phyloP scores from a whole-genome alignment of 2,797 vertebrate genomes.

The Leptodactylus fallax region DNA sequence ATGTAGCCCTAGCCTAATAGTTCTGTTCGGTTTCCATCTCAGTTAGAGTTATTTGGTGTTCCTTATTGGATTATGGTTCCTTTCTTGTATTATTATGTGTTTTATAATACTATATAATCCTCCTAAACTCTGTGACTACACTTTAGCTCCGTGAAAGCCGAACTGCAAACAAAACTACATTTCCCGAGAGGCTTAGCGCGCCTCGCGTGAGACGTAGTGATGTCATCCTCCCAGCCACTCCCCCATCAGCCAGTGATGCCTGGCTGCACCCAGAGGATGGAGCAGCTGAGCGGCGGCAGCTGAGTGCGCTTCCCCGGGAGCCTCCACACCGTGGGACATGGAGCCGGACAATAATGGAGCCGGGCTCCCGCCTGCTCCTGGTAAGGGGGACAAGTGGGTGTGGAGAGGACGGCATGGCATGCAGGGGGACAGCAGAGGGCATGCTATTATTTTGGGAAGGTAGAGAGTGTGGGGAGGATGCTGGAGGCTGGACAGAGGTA shows the following conservation, averaged over 20 bases:
- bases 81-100: no score
- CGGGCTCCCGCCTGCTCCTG: neutral
- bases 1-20: no score
- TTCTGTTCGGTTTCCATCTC: no score
- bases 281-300: constrained; percentile 21
- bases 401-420: no score
- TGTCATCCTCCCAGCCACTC: constrained; percentile 66
- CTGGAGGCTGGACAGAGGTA: neutral
- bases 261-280: constrained; percentile 55
- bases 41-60: no score
- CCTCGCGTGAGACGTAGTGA: constrained; percentile 60
- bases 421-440: neutral
- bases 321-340: constrained; percentile 33
- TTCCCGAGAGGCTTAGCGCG: constrained; percentile 66
- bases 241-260: constrained; percentile 42
- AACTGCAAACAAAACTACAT: constrained; percentile 63
- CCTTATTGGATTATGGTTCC: no score
- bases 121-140: neutral
- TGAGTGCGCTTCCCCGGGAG: constrained; percentile 23
- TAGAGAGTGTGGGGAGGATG: neutral
- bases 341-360: constrained; percentile 31
- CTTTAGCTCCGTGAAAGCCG: no score
- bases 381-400: constrained; percentile 6
- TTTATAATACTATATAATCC: no score
- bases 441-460: neutral